Percentiles rank a stretch among this genome's conserved stretches.
Evolutionary conservation across 2,888 invertebrate species (phyloP).

Genomic region (Gibbula magus): DNA sequence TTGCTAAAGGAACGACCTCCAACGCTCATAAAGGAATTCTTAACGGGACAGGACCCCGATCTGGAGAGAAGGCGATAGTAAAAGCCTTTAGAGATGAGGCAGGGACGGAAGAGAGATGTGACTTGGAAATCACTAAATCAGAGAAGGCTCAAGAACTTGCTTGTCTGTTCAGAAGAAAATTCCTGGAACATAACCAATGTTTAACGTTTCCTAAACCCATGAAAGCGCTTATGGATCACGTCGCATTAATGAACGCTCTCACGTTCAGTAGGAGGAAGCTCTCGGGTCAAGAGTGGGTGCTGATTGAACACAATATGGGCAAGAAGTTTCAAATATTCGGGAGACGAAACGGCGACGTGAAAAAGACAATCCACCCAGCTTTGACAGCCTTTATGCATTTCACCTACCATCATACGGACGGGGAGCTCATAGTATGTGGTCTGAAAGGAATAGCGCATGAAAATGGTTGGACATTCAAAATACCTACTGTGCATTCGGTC

Average conservation of each 20-base stretch:
- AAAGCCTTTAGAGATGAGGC: conserved; percentile 5
- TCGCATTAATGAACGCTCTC: neutral
- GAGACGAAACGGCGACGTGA: neutral
- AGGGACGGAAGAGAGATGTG: neutral
- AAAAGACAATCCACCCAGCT: neutral
- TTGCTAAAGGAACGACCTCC: neutral
- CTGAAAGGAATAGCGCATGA: neutral
- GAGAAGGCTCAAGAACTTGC: conserved; percentile 2
- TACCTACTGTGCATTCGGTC: neutral
- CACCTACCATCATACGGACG: neutral
- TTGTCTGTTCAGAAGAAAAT: neutral
- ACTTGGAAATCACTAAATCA: neutral
- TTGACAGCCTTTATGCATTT: conserved; percentile 14
- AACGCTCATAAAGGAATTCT: conserved; percentile 8
- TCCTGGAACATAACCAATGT: neutral
- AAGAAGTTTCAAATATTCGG: neutral
- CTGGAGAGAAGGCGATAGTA: neutral
- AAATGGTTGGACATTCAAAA: neutral
- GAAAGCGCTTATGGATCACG: conserved; percentile 3
- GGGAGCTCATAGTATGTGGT: neutral
- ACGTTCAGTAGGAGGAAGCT: neutral
- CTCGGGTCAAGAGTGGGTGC: neutral
- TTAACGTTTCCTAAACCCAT: neutral
- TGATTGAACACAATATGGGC: conserved; percentile 12
- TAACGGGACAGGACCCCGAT: neutral